Evolutionary conservation across 2,888 invertebrate species (phyloP).

Genomic region (Thecocarcelia acutangulata): DNA sequence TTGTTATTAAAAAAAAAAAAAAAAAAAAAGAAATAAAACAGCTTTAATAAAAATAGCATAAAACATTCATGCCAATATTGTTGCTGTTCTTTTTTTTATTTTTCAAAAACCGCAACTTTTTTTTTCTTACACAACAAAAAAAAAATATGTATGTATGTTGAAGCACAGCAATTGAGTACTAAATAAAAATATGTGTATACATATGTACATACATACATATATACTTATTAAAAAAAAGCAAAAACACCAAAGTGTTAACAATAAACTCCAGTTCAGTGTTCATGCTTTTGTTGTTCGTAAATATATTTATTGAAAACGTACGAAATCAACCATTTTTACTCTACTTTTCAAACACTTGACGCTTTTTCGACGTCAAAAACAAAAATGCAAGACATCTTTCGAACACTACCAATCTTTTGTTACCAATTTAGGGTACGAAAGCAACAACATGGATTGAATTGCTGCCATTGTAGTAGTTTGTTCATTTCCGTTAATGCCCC

Average conservation of each 20-base stretch:
- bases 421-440: conserved; percentile 31
- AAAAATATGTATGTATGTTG: conserved; percentile 6
- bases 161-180: conserved; percentile 27
- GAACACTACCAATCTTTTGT: conserved; percentile 40
- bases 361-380: conserved; percentile 47
- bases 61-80: conserved; percentile 45
- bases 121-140: conserved; percentile 29
- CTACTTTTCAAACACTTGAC: conserved; percentile 60
- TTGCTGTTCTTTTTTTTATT: conserved; percentile 32
- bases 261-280: conserved; percentile 7
- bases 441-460: not conserved
- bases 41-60: conserved; percentile 47
- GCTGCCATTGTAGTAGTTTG: conserved; percentile 1
- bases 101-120: conserved; percentile 64
- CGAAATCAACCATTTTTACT: conserved; percentile 58
- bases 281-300: conserved; percentile 18
- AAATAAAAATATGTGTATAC: not conserved
- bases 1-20: conserved; percentile 13
- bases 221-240: not conserved
- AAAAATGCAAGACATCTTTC: conserved; percentile 11
- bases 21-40: conserved; percentile 24
- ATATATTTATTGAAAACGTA: conserved; percentile 24
- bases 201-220: too few species aligned
- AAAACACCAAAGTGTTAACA: conserved; percentile 34
- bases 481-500: conserved; percentile 58